phyloP scores from a whole-genome alignment of 2,888 invertebrate species.

The Drosophila prostipennis region DNA sequence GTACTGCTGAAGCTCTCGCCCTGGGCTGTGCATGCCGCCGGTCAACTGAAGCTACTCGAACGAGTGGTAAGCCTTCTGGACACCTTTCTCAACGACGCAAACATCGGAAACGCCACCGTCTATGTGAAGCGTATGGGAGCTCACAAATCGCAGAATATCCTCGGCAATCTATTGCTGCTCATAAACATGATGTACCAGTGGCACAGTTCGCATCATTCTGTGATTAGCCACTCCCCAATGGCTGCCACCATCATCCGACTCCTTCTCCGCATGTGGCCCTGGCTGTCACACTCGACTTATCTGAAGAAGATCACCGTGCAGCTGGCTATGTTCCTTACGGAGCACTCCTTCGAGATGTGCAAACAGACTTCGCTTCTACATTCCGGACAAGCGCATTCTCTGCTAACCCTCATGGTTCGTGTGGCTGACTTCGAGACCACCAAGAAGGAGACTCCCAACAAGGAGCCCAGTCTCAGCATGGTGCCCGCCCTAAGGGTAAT shows the following conservation, averaged over 20 bases:
- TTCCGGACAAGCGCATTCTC: slow-evolving; percentile 69
- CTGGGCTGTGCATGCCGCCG: slow-evolving; percentile 64
- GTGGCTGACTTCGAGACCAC: slow-evolving; percentile 77
- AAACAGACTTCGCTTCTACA: slow-evolving; percentile 73
- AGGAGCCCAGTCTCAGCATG: slow-evolving; percentile 39
- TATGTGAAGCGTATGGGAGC: slow-evolving; percentile 81
- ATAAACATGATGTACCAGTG: slow-evolving; percentile 78
- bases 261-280: slow-evolving; percentile 80
- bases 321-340: slow-evolving; percentile 75
- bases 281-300: slow-evolving; percentile 79
- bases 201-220: slow-evolving; percentile 71
- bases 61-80: slow-evolving; percentile 70
- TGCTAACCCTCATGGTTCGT: slow-evolving; percentile 78
- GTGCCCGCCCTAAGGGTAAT: slow-evolving; percentile 74
- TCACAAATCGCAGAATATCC: slow-evolving; percentile 72
- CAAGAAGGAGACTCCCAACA: slow-evolving; percentile 64
- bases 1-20: slow-evolving; percentile 76
- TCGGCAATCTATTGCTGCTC: slow-evolving; percentile 74
- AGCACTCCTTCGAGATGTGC: slow-evolving; percentile 82
- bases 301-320: slow-evolving; percentile 73
- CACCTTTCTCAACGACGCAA: slow-evolving; percentile 69
- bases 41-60: slow-evolving; percentile 64
- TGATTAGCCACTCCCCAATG: slow-evolving; percentile 68
- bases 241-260: slow-evolving; percentile 64
- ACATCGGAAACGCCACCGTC: slow-evolving; percentile 66